Evolutionary conservation across 2,888 invertebrate species (phyloP).

Genomic region (Nudaria mundana): DNA sequence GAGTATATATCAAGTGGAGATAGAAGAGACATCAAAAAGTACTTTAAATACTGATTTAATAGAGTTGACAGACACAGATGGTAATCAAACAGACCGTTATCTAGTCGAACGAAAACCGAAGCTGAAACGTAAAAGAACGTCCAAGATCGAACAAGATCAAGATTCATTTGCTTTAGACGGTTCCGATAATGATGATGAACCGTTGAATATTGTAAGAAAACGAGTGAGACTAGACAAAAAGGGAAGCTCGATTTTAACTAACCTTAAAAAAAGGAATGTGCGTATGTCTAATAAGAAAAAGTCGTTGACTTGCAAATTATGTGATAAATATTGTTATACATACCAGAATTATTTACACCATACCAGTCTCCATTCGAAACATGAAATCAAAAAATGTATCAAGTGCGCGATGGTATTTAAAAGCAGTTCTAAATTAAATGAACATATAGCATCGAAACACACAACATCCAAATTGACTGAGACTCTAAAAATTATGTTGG

Average conservation of each 20-base stretch:
- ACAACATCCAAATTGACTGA: conserved; percentile 57
- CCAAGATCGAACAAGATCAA: conserved; percentile 9
- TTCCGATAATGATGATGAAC: conserved; percentile 49
- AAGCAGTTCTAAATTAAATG: conserved; percentile 40
- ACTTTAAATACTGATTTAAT: conserved; percentile 17
- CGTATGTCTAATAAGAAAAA: neutral
- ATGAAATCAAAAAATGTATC: conserved; percentile 50
- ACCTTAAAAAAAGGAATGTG: neutral
- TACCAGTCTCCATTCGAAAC: conserved; percentile 49
- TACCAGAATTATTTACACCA: conserved; percentile 67
- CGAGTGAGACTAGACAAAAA: conserved; percentile 11
- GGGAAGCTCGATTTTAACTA: neutral
- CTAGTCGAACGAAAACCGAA: neutral
- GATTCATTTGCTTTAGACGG: conserved; percentile 2
- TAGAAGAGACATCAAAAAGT: neutral
- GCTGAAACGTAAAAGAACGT: conserved; percentile 27
- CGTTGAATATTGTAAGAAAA: conserved; percentile 36
- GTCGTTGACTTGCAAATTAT: conserved; percentile 48
- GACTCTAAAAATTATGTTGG: conserved; percentile 56
- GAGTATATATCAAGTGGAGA: conserved; percentile 20
- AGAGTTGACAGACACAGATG: conserved; percentile 37
- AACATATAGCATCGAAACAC: conserved; percentile 50
- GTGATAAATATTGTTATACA: conserved; percentile 65
- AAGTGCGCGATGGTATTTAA: conserved; percentile 54
- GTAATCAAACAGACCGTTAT: conserved; percentile 31